A percentile compares a stretch with the other conserved stretches of the same genome.
phyloP scores from a whole-genome alignment of 2,113 vertebrate species.

The Eulemur rufifrons region DNA sequence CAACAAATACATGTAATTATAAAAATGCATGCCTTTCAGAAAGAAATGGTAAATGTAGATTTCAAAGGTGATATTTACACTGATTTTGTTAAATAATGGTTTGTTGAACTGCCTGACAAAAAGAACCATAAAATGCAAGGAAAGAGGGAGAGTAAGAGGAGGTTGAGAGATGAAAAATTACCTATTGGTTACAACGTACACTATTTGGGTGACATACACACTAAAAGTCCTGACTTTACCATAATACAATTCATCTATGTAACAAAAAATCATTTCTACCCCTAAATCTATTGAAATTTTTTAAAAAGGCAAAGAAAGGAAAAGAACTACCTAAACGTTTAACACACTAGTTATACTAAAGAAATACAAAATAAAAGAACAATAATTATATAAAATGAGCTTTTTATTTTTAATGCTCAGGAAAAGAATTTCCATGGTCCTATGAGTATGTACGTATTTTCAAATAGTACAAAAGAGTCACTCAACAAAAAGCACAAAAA shows the following conservation, averaged over 20 bases:
- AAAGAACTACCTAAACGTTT: background rate
- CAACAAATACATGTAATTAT: background rate
- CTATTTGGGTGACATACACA: no score
- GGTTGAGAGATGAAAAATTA: no score
- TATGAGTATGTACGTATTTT: background rate
- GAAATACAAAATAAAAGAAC: constrained; percentile 3
- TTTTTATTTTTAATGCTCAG: constrained; percentile 40
- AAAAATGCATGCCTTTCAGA: background rate
- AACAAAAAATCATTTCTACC: no score
- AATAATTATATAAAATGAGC: background rate
- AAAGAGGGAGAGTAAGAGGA: background rate
- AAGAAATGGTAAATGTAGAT: background rate
- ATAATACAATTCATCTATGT: no score
- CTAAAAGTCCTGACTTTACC: no score
- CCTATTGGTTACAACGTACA: no score
- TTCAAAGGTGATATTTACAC: background rate
- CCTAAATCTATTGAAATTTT: no score
- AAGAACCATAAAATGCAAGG: background rate
- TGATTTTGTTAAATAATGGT: background rate
- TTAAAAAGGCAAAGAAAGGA: background rate
- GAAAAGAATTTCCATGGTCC: constrained; percentile 29
- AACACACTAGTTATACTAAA: background rate
- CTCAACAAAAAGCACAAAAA: constrained; percentile 42
- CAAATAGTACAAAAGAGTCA: constrained; percentile 48
- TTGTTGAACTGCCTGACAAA: background rate